Evolutionary conservation across 2,797 vertebrate genomes (phyloP), one percentile per base, ranked within the genome.

Genomic region (Eulemur coronatus): DNA sequence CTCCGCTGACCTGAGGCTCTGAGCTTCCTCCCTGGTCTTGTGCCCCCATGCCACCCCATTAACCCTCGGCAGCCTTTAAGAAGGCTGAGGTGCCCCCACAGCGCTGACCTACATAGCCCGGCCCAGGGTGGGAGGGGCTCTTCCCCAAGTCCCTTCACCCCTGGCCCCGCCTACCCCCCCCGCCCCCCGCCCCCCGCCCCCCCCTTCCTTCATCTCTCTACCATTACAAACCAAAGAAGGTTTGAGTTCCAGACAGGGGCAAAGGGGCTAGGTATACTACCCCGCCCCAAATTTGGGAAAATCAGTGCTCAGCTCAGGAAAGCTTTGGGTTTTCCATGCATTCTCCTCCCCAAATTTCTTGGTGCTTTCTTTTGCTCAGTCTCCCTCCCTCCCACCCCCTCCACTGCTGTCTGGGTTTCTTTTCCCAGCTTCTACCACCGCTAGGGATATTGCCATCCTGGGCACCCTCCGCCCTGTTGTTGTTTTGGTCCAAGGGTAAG

Each of bases 91-190:
- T 95, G 95, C 96, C 96, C 92, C 95, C 94, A 89, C 85, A 55
- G 78, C 57, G 95, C 96, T 98, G 98, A 98, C 98, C 98, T 98
- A 98, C 97, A 98, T 98, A 97, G 97, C 92, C 52, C 13, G 28
- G 94, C 57, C 78, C 95, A 41, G 65, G 96, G 82, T 85, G 79
- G 97, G 97, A 95, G 96, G 94, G 82, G 92, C 97, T 84, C 75
- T 89, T 81, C 73, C 48, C 96, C 75, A 85, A 59, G 96, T 89
- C 94, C 97, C 95, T 90, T 94, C 86, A 35, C 91, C 72, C 82
- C 89, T 4, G 79, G 92, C 89, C 94, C 96, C 82, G 79, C 97
- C 91, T 38, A 38, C 38, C 38, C 38, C 38, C 38, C 41, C 38
- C 38, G 4, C 59, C 41, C 38, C 41, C 41, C 41, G 89, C 94